These are phyloP conservation scores for Cryptocephalus primarius DNA, from an alignment of 2,888 invertebrate species.

Conservation along the genomic window DNA sequence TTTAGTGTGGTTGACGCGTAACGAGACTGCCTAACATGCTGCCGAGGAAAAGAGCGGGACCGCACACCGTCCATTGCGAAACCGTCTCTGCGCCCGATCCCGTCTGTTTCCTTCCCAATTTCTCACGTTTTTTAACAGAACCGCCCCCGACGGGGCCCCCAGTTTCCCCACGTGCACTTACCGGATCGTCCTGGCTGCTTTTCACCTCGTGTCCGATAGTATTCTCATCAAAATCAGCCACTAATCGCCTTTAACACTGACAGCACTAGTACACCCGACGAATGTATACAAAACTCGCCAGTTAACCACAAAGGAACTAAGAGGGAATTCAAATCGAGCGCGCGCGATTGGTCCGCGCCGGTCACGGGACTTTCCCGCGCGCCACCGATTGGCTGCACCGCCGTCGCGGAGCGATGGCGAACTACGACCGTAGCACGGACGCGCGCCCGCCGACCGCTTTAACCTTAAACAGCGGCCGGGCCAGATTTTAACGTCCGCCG, in stretches of 20 bases:
- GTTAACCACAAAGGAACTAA: conserved; percentile 32
- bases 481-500: neutral
- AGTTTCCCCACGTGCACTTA: conserved; percentile 40
- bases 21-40: too few relatives aligned
- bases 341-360: conserved; percentile 27
- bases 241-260: conserved; percentile 34
- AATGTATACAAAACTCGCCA: conserved; percentile 38
- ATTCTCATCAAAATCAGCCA: conserved; percentile 63
- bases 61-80: conserved; percentile 23
- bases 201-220: conserved; percentile 55
- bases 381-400: conserved; percentile 25
- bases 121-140: conserved; percentile 30
- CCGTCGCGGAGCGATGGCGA: too few relatives aligned
- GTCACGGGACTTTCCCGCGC: conserved; percentile 37
- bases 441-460: conserved; percentile 25
- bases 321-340: conserved; percentile 38
- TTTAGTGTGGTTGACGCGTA: too few relatives aligned
- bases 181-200: conserved; percentile 55
- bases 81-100: conserved; percentile 16
- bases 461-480: conserved; percentile 19
- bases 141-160: conserved; percentile 20
- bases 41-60: conserved; percentile 34
- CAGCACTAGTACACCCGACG: conserved; percentile 38
- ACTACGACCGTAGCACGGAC: conserved; percentile 20
- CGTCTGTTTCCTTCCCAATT: conserved; percentile 15